phyloP scores from a whole-genome alignment of 2,797 vertebrate genomes.

The Gephyroberyx darwinii region DNA sequence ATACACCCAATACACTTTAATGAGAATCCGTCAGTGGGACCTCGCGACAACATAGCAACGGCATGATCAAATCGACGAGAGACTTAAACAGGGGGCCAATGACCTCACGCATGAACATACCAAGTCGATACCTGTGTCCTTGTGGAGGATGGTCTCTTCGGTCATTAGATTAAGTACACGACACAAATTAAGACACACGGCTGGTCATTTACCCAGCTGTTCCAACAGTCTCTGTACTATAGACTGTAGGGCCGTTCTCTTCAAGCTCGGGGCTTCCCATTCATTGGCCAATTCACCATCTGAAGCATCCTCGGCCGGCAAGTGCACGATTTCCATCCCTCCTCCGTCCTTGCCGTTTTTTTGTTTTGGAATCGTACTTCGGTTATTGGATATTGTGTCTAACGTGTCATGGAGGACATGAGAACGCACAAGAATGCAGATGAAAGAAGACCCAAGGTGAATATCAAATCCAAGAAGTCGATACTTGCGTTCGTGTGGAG shows the following conservation, averaged over 20 bases:
- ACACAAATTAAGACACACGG: background rate
- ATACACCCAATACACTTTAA: slow-evolving; percentile 22
- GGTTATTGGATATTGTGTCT: no score
- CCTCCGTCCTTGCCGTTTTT: no score
- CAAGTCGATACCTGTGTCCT: slow-evolving; percentile 12
- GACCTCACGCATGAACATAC: slow-evolving; percentile 12
- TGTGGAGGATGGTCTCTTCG: background rate
- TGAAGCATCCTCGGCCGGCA: slow-evolving; percentile 9
- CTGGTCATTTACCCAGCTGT: background rate
- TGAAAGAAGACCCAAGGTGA: no score
- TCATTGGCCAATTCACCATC: slow-evolving; percentile 3
- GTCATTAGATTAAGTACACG: background rate
- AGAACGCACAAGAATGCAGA: no score
- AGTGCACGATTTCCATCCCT: no score
- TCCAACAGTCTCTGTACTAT: slow-evolving; percentile 6
- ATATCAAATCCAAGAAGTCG: background rate
- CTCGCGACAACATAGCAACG: background rate
- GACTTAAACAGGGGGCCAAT: slow-evolving; percentile 3
- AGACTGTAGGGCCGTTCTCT: slow-evolving; percentile 18
- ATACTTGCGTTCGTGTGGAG: slow-evolving; percentile 11
- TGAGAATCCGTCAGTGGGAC: slow-evolving; percentile 22
- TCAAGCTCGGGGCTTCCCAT: slow-evolving; percentile 22
- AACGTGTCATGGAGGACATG: no score
- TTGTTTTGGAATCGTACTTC: no score
- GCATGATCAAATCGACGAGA: slow-evolving; percentile 7